phyloP scores from a whole-genome alignment of 1,140 invertebrate species.

The Stegodyphus dumicola region DNA sequence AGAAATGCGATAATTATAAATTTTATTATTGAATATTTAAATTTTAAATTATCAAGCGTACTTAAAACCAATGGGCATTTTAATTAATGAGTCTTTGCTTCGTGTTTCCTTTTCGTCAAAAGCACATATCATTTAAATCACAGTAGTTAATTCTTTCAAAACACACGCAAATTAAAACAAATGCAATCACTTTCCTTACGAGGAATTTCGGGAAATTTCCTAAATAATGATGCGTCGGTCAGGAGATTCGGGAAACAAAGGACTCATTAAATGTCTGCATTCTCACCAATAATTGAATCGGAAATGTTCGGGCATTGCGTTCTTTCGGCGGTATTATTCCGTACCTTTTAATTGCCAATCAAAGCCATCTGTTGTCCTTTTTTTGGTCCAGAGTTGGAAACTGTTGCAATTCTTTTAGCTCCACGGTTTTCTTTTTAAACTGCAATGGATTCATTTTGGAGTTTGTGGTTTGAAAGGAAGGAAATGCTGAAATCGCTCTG shows the following conservation, averaged over 20 bases:
- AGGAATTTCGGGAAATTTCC: constrained; percentile 35
- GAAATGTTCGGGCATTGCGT: constrained; percentile 16
- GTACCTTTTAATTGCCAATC: constrained; percentile 47
- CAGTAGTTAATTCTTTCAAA: too few species aligned
- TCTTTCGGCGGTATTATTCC: constrained; percentile 17
- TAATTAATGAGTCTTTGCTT: too few species aligned
- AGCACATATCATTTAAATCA: too few species aligned
- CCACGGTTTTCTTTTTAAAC: constrained; percentile 3
- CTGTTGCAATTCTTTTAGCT: constrained; percentile 9
- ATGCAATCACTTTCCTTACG: too few species aligned
- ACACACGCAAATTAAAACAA: too few species aligned
- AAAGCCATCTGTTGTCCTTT: constrained; percentile 36
- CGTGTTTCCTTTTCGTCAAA: too few species aligned
- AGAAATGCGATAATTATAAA: too few species aligned
- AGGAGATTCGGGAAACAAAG: constrained; percentile 26
- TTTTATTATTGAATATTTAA: too few species aligned
- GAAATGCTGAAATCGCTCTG: constrained; percentile 4
- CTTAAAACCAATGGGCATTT: too few species aligned
- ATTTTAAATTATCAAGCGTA: too few species aligned
- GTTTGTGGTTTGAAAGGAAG: constrained; percentile 10
- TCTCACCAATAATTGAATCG: constrained; percentile 38
- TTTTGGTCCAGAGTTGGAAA: neutral
- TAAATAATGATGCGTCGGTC: constrained; percentile 32
- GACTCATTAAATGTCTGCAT: constrained; percentile 25
- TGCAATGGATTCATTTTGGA: neutral